These are phyloP conservation scores for Pedetes capensis DNA, from an alignment of 2,113 vertebrate species.

Conservation along the genomic window DNA sequence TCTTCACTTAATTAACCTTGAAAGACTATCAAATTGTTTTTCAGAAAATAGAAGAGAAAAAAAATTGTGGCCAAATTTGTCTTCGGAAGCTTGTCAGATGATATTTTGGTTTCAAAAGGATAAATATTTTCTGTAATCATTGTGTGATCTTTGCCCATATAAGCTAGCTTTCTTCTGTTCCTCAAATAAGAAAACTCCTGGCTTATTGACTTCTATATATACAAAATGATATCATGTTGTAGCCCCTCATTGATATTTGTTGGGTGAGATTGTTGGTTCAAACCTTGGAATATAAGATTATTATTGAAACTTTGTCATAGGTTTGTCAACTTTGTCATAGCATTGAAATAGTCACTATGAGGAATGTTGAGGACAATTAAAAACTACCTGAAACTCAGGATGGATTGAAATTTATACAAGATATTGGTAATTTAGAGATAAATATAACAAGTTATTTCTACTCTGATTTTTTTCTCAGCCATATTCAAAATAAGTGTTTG, in stretches of 20 bases:
- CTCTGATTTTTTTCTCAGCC: conserved; percentile 8
- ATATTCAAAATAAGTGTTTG: conserved; percentile 43
- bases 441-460: conserved; percentile 5
- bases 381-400: conserved; percentile 1
- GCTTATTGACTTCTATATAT: conserved; percentile 20
- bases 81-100: conserved; percentile 15
- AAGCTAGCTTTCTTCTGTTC: conserved; percentile 6
- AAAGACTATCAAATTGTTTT: conserved; percentile 37
- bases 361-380: conserved; percentile 2
- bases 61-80: conserved; percentile 8
- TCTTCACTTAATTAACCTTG: not conserved
- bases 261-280: conserved; percentile 22
- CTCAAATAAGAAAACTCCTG: conserved; percentile 20
- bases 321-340: no score
- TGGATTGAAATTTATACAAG: conserved; percentile 32
- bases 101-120: conserved; percentile 49
- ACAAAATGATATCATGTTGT: conserved; percentile 1
- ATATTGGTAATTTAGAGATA: conserved; percentile 34
- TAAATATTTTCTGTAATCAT: conserved; percentile 7
- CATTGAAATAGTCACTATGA: conserved; percentile 43
- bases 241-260: conserved; percentile 44
- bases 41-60: conserved; percentile 12
- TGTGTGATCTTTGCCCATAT: not conserved
- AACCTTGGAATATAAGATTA: conserved; percentile 29
- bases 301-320: conserved; percentile 15